Evolutionary conservation across 1,140 invertebrate genomes (phyloP).

Genomic region (Scaptomyza montana): DNA sequence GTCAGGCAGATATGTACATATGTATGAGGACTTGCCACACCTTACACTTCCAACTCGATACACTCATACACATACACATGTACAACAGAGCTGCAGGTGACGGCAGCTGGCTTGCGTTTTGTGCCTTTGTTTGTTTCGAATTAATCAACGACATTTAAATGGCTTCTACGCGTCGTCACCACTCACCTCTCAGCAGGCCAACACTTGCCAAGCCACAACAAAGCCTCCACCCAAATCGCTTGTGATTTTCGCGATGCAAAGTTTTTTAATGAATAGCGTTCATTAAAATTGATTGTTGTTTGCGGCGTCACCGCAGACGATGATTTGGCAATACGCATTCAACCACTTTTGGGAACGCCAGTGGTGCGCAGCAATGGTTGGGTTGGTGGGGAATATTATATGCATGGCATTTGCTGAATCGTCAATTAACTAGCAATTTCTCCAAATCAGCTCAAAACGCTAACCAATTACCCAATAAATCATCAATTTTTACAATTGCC

Average conservation of each 20-base stretch:
- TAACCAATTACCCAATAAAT: not conserved
- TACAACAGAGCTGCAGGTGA: constrained; percentile 32
- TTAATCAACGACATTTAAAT: constrained; percentile 73
- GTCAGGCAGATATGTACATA: constrained; percentile 22
- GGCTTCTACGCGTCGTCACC: constrained; percentile 60
- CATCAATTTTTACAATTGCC: constrained; percentile 1
- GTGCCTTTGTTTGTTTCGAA: constrained; percentile 69
- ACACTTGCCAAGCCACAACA: not conserved
- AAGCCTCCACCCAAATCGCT: not conserved
- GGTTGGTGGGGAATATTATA: constrained; percentile 3
- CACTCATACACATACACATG: constrained; percentile 12
- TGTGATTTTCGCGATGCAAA: constrained; percentile 67
- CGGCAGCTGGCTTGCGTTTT: constrained; percentile 35
- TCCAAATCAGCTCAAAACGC: constrained; percentile 40
- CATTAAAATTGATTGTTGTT: constrained; percentile 82
- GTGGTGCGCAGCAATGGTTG: not conserved
- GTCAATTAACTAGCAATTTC: constrained; percentile 77
- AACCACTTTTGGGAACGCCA: constrained; percentile 12
- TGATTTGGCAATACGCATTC: constrained; percentile 64
- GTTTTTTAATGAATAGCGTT: constrained; percentile 80
- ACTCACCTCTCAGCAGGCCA: not conserved
- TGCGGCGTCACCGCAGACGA: constrained; percentile 52
- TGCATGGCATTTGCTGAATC: constrained; percentile 75
- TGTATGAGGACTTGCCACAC: constrained; percentile 46
- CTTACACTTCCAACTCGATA: constrained; percentile 26